A percentile compares a stretch with the other conserved stretches of the same genome.
These are phyloP conservation scores for Carlito syrichta DNA, from an alignment of 2,113 vertebrate species.

Conservation along the genomic window DNA sequence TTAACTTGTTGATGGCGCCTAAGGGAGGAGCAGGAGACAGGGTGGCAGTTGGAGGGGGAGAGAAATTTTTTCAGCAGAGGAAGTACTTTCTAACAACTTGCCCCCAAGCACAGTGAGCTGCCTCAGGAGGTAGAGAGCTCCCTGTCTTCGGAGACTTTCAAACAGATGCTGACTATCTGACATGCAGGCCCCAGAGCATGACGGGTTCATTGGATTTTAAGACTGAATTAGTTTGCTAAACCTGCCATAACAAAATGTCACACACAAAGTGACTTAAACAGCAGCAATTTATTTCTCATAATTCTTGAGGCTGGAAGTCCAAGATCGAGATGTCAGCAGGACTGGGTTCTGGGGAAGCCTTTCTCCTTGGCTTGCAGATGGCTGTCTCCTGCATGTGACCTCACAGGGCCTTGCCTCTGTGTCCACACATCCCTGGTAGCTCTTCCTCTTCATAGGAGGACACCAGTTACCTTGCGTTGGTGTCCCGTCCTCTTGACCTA, in stretches of 20 bases:
- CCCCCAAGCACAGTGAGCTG: rapidly evolving
- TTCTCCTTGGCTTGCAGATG: neutral
- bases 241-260: neutral
- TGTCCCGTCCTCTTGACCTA: no score
- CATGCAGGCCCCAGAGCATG: no score
- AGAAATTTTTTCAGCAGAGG: neutral
- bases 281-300: neutral
- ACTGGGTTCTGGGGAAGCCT: neutral
- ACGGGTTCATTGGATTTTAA: no score
- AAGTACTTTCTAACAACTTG: neutral
- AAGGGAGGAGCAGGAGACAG: no score
- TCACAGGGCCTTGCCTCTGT: neutral
- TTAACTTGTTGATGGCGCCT: no score
- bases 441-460: neutral
- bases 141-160: neutral
- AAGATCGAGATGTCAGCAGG: neutral
- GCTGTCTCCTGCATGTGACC: neutral
- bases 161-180: rapidly evolving
- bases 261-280: no score
- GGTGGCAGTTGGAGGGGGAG: neutral
- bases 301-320: neutral
- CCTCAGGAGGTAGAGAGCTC: neutral
- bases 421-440: neutral
- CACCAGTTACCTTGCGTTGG: no score
- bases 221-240: rapidly evolving